A percentile compares a stretch with the other conserved stretches of the same genome.
Evolutionary conservation across 2,888 invertebrate genomes (phyloP).

Genomic region (Caenorhabditis plicata): DNA sequence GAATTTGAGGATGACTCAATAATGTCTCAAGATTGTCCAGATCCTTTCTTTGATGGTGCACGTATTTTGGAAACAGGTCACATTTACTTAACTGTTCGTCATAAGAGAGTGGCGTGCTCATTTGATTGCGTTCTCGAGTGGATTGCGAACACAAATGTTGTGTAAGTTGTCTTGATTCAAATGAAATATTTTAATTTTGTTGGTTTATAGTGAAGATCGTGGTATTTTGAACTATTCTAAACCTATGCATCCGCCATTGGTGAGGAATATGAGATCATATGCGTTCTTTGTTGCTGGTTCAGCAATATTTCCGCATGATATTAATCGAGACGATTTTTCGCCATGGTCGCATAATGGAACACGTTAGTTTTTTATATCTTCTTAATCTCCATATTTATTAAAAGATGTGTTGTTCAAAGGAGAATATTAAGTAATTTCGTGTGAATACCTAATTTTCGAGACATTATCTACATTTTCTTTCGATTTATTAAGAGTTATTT

Average conservation of each 20-base stretch:
- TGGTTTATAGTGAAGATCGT: conserved; percentile 42
- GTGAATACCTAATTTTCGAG: too few relatives aligned
- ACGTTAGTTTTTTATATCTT: conserved; percentile 11
- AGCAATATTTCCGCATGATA: conserved; percentile 44
- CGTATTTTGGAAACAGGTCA: conserved; percentile 38
- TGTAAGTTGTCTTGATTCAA: conserved; percentile 17
- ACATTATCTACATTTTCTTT: too few relatives aligned
- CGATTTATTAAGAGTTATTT: too few relatives aligned
- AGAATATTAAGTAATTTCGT: too few relatives aligned
- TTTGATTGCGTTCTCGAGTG: conserved; percentile 38
- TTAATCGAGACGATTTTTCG: conserved; percentile 51
- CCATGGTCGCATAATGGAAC: conserved; percentile 49
- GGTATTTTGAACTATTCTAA: conserved; percentile 37
- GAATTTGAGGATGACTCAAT: conserved; percentile 44
- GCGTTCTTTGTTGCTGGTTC: conserved; percentile 46
- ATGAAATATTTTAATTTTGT: conserved; percentile 1
- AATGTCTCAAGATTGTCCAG: conserved; percentile 29
- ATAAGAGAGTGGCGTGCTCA: conserved; percentile 32
- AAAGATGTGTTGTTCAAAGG: background rate
- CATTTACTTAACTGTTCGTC: conserved; percentile 42
- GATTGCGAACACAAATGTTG: conserved; percentile 43
- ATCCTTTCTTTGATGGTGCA: conserved; percentile 37
- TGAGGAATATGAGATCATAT: conserved; percentile 38
- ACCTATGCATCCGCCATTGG: conserved; percentile 41
- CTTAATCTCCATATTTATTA: too few relatives aligned